Conservation (phyloP, 1,140 invertebrate species). For the Uloborus diversus region DNA sequence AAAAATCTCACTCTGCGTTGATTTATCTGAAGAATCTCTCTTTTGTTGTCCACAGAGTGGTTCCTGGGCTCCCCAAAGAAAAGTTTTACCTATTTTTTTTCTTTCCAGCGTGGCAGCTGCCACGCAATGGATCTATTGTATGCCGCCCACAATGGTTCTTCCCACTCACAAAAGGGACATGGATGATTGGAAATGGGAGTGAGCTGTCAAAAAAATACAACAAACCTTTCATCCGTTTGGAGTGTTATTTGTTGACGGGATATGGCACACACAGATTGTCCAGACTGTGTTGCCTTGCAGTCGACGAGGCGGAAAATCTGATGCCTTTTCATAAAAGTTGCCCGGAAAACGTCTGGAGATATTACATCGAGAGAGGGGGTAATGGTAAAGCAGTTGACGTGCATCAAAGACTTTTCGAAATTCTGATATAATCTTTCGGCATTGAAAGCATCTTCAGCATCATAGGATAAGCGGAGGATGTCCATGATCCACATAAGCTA, state of each 20-base stretch:
- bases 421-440: too few relatives aligned
- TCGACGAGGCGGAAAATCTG: neutral
- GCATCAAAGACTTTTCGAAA: too few relatives aligned
- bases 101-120: slow-evolving; percentile 15
- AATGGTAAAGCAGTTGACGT: too few relatives aligned
- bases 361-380: too few relatives aligned
- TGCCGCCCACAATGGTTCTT: neutral
- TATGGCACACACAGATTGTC: slow-evolving; percentile 2
- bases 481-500: too few relatives aligned
- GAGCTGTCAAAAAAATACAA: slow-evolving; percentile 28
- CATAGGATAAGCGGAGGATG: too few relatives aligned
- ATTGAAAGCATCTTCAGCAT: too few relatives aligned
- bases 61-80: too few relatives aligned
- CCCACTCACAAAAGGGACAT: neutral
- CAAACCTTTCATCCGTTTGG: neutral
- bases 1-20: neutral
- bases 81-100: neutral
- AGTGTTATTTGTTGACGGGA: slow-evolving; percentile 36
- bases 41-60: too few relatives aligned
- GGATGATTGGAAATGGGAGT: neutral
- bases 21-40: neutral
- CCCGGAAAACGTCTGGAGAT: too few relatives aligned
- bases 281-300: neutral
- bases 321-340: too few relatives aligned
- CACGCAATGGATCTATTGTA: slow-evolving; percentile 6